These are phyloP conservation scores for Melipona quadrifasciata DNA, from an alignment of 1,140 invertebrate genomes.

Conservation along the genomic window DNA sequence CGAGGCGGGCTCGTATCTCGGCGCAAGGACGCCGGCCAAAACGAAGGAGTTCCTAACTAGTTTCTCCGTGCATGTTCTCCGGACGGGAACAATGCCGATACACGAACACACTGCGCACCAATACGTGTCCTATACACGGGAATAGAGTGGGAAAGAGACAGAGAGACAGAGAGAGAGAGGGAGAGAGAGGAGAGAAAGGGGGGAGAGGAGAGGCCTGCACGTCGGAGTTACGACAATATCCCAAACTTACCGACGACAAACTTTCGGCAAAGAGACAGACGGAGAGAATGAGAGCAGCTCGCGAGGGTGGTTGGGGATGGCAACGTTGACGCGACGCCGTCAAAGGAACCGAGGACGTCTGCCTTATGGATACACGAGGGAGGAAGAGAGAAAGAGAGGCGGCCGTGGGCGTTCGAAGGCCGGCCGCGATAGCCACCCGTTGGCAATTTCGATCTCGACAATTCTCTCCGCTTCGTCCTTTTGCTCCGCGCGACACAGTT, in stretches of 20 bases:
- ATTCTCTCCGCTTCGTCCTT: neutral
- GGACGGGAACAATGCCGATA: constrained; percentile 61
- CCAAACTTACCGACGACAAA: constrained; percentile 62
- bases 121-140: constrained; percentile 23
- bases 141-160: constrained; percentile 18
- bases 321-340: constrained; percentile 44
- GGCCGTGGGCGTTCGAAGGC: constrained; percentile 11
- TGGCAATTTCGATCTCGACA: constrained; percentile 5
- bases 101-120: constrained; percentile 51
- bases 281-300: constrained; percentile 36
- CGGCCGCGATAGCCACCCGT: constrained; percentile 10
- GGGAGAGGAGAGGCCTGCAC: constrained; percentile 41
- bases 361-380: constrained; percentile 17
- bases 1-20: constrained; percentile 42
- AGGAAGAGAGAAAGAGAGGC: neutral
- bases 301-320: constrained; percentile 15
- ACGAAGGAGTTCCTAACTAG: constrained; percentile 75
- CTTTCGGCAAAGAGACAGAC: constrained; percentile 63
- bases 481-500: neutral
- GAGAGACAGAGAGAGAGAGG: too few species aligned
- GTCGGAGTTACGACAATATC: constrained; percentile 67
- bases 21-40: constrained; percentile 58
- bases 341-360: constrained; percentile 37
- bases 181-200: too few species aligned
- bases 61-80: constrained; percentile 66